phyloP scores from a whole-genome alignment of 2,888 invertebrate species.

The Pinctada fucata region DNA sequence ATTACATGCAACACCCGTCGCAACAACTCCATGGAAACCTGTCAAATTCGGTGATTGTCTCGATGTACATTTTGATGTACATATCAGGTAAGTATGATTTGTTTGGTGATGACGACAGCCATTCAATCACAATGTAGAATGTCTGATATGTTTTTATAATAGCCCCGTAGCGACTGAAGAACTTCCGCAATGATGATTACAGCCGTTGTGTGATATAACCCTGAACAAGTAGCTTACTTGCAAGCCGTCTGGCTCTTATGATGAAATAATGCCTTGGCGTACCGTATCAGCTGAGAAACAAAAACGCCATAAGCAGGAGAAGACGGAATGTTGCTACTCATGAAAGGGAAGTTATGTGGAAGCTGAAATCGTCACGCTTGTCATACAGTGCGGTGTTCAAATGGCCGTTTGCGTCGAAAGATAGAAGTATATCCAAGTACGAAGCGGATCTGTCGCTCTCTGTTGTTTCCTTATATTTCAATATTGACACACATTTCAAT shows the following conservation, averaged over 20 bases:
- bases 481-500: too few species aligned
- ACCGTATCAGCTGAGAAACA: not conserved
- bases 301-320: not conserved
- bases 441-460: slow-evolving; percentile 1
- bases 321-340: not conserved
- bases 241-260: not conserved
- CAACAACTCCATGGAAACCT: too few species aligned
- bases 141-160: too few species aligned
- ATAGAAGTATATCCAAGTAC: not conserved
- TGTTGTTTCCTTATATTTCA: too few species aligned
- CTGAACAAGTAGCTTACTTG: not conserved
- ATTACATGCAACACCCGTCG: too few species aligned
- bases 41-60: too few species aligned
- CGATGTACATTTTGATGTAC: too few species aligned
- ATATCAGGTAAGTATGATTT: too few species aligned
- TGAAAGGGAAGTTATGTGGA: not conserved
- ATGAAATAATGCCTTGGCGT: not conserved
- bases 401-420: not conserved
- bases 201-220: not conserved
- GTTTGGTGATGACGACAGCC: too few species aligned
- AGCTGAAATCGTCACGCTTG: not conserved
- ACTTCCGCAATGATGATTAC: not conserved
- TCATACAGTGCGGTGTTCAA: not conserved
- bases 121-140: too few species aligned
- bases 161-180: not conserved